phyloP scores from a whole-genome alignment of 2,113 vertebrate genomes.

The Fregata magnificens region DNA sequence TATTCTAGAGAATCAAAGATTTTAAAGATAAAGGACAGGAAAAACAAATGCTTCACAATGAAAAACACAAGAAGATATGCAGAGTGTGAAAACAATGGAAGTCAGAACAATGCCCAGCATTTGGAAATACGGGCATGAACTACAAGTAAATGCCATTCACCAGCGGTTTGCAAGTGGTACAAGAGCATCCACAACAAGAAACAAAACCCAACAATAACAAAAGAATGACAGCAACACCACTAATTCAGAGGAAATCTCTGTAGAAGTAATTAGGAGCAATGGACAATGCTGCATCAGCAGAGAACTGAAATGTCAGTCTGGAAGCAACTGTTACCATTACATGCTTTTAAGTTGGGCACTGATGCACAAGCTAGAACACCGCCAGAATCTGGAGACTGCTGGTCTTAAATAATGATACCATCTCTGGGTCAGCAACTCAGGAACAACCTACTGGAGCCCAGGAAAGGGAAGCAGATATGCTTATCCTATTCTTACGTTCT shows the following conservation, averaged over 20 bases:
- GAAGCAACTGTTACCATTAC: not conserved
- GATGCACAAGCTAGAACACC: not conserved
- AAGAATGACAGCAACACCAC: not conserved
- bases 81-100: not conserved
- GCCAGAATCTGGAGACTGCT: not conserved
- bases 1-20: not conserved
- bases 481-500: not conserved
- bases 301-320: not conserved
- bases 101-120: not conserved
- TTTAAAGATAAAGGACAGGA: not conserved
- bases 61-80: not conserved
- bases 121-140: not conserved
- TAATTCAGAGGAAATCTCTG: not conserved
- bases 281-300: constrained; percentile 9
- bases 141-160: not conserved
- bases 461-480: not conserved
- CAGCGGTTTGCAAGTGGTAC: not conserved
- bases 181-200: not conserved
- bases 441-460: not conserved
- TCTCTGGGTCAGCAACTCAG: not conserved
- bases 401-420: not conserved
- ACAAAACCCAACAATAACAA: not conserved
- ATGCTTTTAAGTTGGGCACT: not conserved
- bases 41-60: not conserved
- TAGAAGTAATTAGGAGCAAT: not conserved